A percentile compares a stretch with the other conserved stretches of the same genome.
Conservation (phyloP, 2,113 vertebrate genomes). For the Calyptomena viridis region DNA sequence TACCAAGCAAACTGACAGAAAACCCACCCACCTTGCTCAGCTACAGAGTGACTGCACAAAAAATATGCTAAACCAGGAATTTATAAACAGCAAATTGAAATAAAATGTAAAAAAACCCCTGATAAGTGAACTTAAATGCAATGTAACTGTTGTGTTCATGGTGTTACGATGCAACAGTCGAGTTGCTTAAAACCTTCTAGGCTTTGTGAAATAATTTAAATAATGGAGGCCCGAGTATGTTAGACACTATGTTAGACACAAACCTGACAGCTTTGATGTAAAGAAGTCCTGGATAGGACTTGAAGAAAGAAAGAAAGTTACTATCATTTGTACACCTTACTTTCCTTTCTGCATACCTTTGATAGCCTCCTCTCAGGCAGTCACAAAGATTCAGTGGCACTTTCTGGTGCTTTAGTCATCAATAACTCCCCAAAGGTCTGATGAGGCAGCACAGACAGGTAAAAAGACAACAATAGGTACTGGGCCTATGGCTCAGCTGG, state of each 20-base stretch:
- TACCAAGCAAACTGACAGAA: neutral
- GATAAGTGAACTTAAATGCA: neutral
- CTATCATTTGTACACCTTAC: too few relatives aligned
- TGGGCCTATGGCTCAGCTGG: rapidly evolving
- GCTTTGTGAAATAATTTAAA: neutral
- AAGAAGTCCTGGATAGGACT: neutral
- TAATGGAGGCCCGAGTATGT: neutral
- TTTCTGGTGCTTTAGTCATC: neutral
- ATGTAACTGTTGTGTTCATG: neutral
- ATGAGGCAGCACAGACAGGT: neutral
- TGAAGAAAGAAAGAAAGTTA: neutral
- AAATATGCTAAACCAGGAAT: neutral
- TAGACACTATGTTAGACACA: too few relatives aligned
- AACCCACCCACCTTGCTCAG: neutral
- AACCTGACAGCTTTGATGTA: too few relatives aligned
- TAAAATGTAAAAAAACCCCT: neutral
- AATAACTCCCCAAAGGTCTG: too few relatives aligned
- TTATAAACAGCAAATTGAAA: neutral
- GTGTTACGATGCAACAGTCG: rapidly evolving
- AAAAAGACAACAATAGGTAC: rapidly evolving
- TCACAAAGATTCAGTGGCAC: neutral
- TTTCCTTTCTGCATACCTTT: neutral
- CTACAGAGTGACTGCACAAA: neutral
- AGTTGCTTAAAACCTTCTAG: neutral
- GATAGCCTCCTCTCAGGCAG: neutral